phyloP scores from a whole-genome alignment of 1,140 invertebrate genomes.

The Oncopeltus fasciatus region DNA sequence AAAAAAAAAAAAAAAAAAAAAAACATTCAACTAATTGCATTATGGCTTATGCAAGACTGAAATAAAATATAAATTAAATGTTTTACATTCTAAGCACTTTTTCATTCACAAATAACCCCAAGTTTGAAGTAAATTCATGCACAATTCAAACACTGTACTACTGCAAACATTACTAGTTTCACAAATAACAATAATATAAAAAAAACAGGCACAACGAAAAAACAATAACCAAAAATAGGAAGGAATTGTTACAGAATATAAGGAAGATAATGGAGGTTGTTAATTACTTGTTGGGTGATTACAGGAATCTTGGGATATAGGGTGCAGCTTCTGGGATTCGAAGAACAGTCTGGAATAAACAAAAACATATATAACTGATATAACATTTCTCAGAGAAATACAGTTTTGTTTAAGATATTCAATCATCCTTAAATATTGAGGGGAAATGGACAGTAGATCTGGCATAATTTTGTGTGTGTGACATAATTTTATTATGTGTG shows the following conservation, averaged over 20 bases:
- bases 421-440: background rate
- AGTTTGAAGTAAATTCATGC: too few species aligned
- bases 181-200: background rate
- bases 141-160: too few species aligned
- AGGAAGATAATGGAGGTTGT: background rate
- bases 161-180: background rate
- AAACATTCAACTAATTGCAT: too few species aligned
- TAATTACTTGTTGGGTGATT: background rate
- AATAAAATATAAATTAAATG: too few species aligned
- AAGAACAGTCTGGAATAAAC: background rate
- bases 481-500: background rate
- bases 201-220: background rate
- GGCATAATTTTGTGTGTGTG: background rate
- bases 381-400: background rate
- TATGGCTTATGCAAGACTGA: too few species aligned
- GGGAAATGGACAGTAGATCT: background rate
- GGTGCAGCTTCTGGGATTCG: background rate
- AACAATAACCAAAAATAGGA: background rate
- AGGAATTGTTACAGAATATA: background rate
- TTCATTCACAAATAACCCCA: too few species aligned
- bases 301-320: constrained; percentile 2
- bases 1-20: too few species aligned
- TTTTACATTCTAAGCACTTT: too few species aligned
- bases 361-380: background rate
- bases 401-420: background rate